Evolutionary conservation across 2,797 vertebrate genomes (phyloP).

Genomic region (Eospalax fontanierii): DNA sequence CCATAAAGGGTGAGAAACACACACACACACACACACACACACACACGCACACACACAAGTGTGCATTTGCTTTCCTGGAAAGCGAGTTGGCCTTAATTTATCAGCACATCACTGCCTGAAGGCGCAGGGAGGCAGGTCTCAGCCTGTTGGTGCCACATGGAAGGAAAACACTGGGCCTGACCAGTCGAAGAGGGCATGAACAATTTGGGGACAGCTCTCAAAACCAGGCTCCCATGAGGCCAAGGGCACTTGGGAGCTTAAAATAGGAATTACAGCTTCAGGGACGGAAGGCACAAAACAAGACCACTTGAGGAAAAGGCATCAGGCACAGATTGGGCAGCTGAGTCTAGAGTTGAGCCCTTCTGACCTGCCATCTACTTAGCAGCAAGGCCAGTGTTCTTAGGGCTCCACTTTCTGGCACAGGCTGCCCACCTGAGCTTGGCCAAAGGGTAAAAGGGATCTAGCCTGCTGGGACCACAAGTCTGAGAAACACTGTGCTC

Average conservation of each 20-base stretch:
- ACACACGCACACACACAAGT: background rate
- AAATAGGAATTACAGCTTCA: background rate
- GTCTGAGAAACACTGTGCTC: background rate
- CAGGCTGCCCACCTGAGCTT: background rate
- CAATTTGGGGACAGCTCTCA: background rate
- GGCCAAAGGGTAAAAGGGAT: background rate
- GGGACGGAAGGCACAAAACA: background rate
- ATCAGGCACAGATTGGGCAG: background rate
- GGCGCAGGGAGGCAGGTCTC: background rate
- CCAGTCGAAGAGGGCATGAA: background rate
- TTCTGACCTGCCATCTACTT: background rate
- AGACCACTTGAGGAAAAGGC: background rate
- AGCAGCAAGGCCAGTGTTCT: background rate
- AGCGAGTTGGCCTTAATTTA: background rate
- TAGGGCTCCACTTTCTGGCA: background rate
- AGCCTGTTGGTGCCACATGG: background rate
- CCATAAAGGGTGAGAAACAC: background rate
- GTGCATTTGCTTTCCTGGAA: background rate
- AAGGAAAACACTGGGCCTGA: background rate
- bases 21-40: background rate
- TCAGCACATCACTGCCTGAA: background rate
- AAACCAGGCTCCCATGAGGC: background rate
- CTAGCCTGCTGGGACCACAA: background rate
- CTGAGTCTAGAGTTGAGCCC: background rate
- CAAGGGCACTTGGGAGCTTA: background rate